These are phyloP conservation scores for Pseudolaguvia tuberculata DNA, from an alignment of 2,113 vertebrate species.

Conservation along the genomic window DNA sequence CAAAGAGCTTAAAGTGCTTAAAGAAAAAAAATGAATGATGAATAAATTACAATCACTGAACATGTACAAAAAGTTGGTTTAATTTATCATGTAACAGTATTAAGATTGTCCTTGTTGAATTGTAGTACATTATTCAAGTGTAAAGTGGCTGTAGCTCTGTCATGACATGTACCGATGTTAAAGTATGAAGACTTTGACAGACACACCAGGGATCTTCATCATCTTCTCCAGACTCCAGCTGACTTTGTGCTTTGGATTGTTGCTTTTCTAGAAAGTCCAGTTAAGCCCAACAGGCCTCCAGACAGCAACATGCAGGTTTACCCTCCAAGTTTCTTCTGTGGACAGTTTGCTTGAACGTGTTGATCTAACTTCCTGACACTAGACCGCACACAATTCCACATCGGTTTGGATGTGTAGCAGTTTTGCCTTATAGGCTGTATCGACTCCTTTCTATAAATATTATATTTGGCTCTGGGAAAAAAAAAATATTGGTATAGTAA, in stretches of 20 bases:
- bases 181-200: not conserved
- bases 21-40: no score
- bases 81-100: no score
- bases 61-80: no score
- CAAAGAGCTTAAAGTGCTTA: no score
- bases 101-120: no score
- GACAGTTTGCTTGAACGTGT: not conserved
- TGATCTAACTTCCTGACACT: slow-evolving; percentile 6
- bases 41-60: no score
- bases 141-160: not conserved
- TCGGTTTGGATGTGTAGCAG: not conserved
- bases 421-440: not conserved
- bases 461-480: not conserved
- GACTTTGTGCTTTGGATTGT: not conserved
- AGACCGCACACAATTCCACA: not conserved
- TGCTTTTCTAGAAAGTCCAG: not conserved
- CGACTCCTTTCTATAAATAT: not conserved
- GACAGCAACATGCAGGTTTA: not conserved
- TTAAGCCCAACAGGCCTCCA: not conserved
- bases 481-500: no score
- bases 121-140: no score
- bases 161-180: not conserved
- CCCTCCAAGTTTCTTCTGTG: not conserved
- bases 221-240: not conserved
- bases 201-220: not conserved